Percentiles rank a stretch among this genome's conserved stretches.
phyloP scores from a whole-genome alignment of 1,140 invertebrate genomes.

The Oncopeltus fasciatus region DNA sequence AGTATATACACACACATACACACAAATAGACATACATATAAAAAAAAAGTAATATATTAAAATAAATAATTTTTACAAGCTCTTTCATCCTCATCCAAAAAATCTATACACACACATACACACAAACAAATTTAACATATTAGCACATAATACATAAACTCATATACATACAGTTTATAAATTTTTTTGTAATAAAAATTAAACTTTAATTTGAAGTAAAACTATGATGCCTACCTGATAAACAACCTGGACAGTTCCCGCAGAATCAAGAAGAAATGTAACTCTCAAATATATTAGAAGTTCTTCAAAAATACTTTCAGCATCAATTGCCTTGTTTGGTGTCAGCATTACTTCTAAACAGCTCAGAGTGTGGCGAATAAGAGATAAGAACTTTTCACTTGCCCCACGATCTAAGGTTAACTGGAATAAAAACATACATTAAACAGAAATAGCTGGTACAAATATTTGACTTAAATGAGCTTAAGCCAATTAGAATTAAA shows the following conservation, averaged over 20 bases:
- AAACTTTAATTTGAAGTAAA: neutral
- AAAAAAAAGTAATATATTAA: too few relatives aligned
- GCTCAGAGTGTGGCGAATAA: conserved; percentile 49
- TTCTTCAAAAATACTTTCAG: conserved; percentile 63
- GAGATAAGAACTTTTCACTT: conserved; percentile 56
- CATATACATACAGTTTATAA: neutral
- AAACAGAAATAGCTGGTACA: conserved; percentile 3
- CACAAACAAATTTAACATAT: too few relatives aligned
- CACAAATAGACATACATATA: too few relatives aligned
- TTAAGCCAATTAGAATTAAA: too few relatives aligned
- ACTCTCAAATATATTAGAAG: conserved; percentile 58
- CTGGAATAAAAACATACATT: conserved; percentile 33
- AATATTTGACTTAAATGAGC: neutral
- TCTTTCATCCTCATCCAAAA: too few relatives aligned
- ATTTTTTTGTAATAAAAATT: neutral
- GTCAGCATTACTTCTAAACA: conserved; percentile 62
- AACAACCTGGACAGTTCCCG: conserved; percentile 57
- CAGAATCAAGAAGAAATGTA: conserved; percentile 53
- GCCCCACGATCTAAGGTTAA: conserved; percentile 53
- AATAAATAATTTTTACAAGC: too few relatives aligned
- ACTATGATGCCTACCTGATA: conserved; percentile 39
- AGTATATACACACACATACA: too few relatives aligned
- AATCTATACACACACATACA: neutral
- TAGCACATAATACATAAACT: neutral
- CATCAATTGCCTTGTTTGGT: conserved; percentile 54